Evolutionary conservation across 2,113 vertebrate species (phyloP).

Genomic region (Pangasianodon gigas): DNA sequence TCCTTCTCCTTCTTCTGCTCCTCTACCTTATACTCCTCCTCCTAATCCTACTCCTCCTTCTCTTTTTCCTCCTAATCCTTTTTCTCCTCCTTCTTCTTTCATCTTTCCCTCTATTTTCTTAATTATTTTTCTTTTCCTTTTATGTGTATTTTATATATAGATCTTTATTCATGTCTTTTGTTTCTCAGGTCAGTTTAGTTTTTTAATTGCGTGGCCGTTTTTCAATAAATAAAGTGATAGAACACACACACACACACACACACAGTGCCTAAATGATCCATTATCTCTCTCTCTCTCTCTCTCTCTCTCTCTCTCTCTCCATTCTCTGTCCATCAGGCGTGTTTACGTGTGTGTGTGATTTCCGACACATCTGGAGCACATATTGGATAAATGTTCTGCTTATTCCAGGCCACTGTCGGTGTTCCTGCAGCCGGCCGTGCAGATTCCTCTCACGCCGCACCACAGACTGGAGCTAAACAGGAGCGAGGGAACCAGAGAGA

Average conservation of each 20-base stretch:
- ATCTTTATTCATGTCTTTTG: no score
- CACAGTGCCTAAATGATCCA: background rate
- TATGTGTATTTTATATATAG: no score
- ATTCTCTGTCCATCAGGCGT: slow-evolving; percentile 94
- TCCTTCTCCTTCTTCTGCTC: background rate
- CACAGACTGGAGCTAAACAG: slow-evolving; percentile 91
- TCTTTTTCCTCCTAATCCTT: no score
- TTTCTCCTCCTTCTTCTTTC: background rate
- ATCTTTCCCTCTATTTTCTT: slow-evolving; percentile 47
- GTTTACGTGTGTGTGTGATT: slow-evolving; percentile 98
- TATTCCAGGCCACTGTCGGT: slow-evolving; percentile 94
- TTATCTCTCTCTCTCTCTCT: slow-evolving; percentile 28
- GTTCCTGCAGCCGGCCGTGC: slow-evolving; percentile 82
- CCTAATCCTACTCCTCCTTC: background rate
- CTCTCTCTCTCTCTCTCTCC: slow-evolving; percentile 57
- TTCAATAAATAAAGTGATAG: no score
- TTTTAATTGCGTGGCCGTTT: no score
- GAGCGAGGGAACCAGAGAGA: slow-evolving; percentile 64
- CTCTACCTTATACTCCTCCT: background rate
- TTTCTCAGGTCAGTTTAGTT: no score
- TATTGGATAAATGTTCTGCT: slow-evolving; percentile 81
- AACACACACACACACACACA: no score
- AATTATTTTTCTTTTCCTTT: slow-evolving; percentile 39
- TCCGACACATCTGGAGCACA: slow-evolving; percentile 99
- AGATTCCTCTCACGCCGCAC: slow-evolving; percentile 88